Evolutionary conservation across 2,113 vertebrate genomes (phyloP).

Genomic region (Siniperca knerii): DNA sequence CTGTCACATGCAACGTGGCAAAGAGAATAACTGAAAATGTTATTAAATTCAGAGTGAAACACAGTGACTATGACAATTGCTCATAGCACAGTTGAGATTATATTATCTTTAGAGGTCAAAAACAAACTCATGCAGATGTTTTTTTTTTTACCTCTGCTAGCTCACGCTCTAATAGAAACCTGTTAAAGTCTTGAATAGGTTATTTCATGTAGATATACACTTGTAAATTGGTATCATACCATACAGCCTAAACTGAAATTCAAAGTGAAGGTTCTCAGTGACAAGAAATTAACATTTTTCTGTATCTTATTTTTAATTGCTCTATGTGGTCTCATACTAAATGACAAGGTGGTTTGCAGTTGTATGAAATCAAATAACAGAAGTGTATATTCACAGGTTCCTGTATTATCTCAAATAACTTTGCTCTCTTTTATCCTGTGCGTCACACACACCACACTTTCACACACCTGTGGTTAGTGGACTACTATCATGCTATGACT

Average conservation of each 20-base stretch:
- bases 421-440: neutral
- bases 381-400: neutral
- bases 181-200: neutral
- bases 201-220: neutral
- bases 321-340: neutral
- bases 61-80: neutral
- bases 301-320: neutral
- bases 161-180: too few relatives aligned
- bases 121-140: too few relatives aligned
- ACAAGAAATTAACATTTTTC: neutral
- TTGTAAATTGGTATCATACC: neutral
- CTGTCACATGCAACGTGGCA: neutral
- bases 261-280: neutral
- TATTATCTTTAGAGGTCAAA: neutral
- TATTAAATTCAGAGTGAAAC: neutral
- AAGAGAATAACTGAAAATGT: neutral
- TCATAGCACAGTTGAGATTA: neutral
- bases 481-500: neutral
- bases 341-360: neutral
- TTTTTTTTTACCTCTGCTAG: neutral
- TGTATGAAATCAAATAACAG: neutral
- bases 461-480: conserved; percentile 36
- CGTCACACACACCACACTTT: neutral
- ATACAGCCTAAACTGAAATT: neutral
- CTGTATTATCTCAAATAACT: neutral